phyloP scores from a whole-genome alignment of 2,888 invertebrate species.

The Drosophila austrosaltans region DNA sequence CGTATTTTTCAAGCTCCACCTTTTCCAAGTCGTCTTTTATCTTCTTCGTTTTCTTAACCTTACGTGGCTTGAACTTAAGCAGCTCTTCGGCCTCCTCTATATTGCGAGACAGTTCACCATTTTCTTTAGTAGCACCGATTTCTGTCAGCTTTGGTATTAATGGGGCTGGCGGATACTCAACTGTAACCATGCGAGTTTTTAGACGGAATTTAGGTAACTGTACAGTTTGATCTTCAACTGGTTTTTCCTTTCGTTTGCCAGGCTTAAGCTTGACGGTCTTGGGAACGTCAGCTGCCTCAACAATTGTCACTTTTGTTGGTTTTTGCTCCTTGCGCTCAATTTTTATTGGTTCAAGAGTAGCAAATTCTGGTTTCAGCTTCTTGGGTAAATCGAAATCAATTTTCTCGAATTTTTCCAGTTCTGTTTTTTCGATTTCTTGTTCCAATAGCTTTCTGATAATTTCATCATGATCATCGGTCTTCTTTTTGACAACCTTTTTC shows the following conservation, averaged over 20 bases:
- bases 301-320: conserved; percentile 87
- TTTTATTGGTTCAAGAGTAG: conserved; percentile 84
- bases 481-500: conserved; percentile 80
- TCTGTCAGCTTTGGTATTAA: conserved; percentile 85
- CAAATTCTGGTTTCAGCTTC: conserved; percentile 75
- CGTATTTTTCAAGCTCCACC: conserved; percentile 83
- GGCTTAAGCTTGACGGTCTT: conserved; percentile 87
- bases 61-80: conserved; percentile 86
- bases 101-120: conserved; percentile 89
- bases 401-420: conserved; percentile 84
- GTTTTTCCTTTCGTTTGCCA: conserved; percentile 83
- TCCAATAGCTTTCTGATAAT: conserved; percentile 81
- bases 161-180: conserved; percentile 87
- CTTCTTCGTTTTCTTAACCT: conserved; percentile 86
- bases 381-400: conserved; percentile 81
- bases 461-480: conserved; percentile 81
- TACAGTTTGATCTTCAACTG: conserved; percentile 85
- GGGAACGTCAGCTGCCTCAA: conserved; percentile 85
- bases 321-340: conserved; percentile 87
- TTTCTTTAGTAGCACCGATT: conserved; percentile 86
- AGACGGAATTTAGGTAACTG: conserved; percentile 87
- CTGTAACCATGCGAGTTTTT: conserved; percentile 87
- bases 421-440: conserved; percentile 83
- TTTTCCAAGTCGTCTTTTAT: conserved; percentile 87
- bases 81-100: conserved; percentile 88